Percentiles rank a stretch among this genome's conserved stretches.
Conservation (phyloP, 2,888 invertebrate species). For the Holacanthella duospinosa region DNA sequence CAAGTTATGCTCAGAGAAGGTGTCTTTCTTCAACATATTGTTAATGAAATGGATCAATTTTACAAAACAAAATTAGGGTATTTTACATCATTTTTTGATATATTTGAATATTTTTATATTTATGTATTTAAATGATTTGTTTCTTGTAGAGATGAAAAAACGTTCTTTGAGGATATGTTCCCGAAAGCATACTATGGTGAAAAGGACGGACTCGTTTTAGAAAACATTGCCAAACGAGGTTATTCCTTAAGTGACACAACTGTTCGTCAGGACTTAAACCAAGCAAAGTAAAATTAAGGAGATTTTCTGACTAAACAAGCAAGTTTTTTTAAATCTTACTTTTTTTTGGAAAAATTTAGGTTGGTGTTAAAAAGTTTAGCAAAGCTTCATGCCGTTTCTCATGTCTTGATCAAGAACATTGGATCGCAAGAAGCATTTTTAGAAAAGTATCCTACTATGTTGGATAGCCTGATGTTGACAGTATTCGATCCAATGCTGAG, state of each 20-base stretch:
- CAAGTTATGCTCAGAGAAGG: slow-evolving; percentile 11
- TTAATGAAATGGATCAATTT: not conserved
- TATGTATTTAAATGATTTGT: not conserved
- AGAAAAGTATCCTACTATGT: too few relatives aligned
- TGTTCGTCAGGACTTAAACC: slow-evolving; percentile 8
- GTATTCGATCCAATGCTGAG: too few relatives aligned
- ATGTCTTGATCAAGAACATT: too few relatives aligned
- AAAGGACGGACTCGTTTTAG: slow-evolving; percentile 9
- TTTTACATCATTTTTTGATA: not conserved
- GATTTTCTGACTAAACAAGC: too few relatives aligned
- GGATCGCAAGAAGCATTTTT: too few relatives aligned
- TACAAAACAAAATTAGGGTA: not conserved
- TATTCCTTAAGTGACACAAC: slow-evolving; percentile 8
- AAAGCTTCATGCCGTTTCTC: too few relatives aligned
- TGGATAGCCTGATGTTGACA: too few relatives aligned
- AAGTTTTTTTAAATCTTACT: too few relatives aligned
- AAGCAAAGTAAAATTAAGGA: slow-evolving; percentile 15
- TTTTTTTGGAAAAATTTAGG: too few relatives aligned
- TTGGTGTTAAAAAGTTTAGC: too few relatives aligned
- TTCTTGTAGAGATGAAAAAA: not conserved
- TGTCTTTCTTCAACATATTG: slow-evolving; percentile 6
- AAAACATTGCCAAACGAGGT: slow-evolving; percentile 6
- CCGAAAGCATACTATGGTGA: slow-evolving; percentile 13
- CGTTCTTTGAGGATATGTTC: slow-evolving; percentile 7
- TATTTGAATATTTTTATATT: not conserved